phyloP scores from a whole-genome alignment of 64 coral and sea anemone genomes.

The Montipora sp. region DNA sequence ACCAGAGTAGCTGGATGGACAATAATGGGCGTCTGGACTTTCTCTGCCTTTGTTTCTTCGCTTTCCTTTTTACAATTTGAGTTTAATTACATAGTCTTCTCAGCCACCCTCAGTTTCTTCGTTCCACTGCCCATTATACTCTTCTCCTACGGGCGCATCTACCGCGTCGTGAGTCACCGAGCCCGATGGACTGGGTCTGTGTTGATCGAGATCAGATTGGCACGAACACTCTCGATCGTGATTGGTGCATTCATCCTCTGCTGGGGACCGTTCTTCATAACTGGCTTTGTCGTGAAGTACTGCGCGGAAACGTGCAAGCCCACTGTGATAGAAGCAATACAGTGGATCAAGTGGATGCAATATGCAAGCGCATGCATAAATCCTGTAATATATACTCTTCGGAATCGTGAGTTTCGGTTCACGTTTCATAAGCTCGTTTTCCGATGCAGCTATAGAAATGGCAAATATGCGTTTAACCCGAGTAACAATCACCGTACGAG shows the following conservation, averaged over 20 bases:
- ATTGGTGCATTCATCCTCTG: constrained; percentile 91
- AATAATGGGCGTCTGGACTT: constrained; percentile 72
- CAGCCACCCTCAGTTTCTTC: constrained; percentile 72
- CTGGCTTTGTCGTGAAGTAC: constrained; percentile 67
- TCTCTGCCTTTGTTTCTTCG: constrained; percentile 36
- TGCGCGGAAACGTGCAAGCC: constrained; percentile 32
- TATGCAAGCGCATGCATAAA: constrained; percentile 82
- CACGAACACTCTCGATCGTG: constrained; percentile 88
- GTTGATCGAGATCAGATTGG: constrained; percentile 84
- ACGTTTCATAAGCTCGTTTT: constrained; percentile 85
- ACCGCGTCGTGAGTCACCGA: constrained; percentile 74
- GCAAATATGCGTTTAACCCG: constrained; percentile 56
- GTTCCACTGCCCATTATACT: constrained; percentile 76
- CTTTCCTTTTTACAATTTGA: constrained; percentile 12
- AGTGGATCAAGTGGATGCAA: constrained; percentile 82
- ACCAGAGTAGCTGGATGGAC: constrained; percentile 63
- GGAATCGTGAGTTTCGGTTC: constrained; percentile 86
- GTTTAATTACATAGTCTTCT: constrained; percentile 67
- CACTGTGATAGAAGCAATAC: neutral
- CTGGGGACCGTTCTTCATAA: constrained; percentile 83
- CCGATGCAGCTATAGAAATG: constrained; percentile 66
- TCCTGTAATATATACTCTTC: constrained; percentile 84
- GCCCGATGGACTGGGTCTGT: constrained; percentile 88
- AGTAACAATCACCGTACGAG: neutral
- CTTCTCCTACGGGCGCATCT: constrained; percentile 74